Percentiles rank a stretch among this genome's conserved stretches.
phyloP scores from a whole-genome alignment of 2,113 vertebrate species.

The Phaethon lepturus region DNA sequence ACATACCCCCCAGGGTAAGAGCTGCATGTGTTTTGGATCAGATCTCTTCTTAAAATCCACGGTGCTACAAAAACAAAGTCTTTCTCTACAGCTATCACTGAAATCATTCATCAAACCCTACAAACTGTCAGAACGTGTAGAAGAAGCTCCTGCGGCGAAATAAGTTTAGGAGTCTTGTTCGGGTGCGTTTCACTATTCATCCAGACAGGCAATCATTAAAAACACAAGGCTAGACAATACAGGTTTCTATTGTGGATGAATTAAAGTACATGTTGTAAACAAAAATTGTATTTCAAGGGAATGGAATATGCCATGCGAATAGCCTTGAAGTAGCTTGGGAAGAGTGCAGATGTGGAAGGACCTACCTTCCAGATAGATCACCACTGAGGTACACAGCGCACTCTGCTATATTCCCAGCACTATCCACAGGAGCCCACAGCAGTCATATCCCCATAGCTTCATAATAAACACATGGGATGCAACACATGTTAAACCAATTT shows the following conservation, averaged over 20 bases:
- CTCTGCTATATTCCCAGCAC: not conserved
- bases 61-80: not conserved
- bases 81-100: not conserved
- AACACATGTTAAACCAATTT: not conserved
- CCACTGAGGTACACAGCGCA: fast-evolving
- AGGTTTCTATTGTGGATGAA: not conserved
- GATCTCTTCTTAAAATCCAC: not conserved
- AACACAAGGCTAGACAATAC: not conserved
- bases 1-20: not conserved
- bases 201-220: not conserved
- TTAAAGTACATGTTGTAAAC: not conserved
- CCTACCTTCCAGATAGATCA: not conserved
- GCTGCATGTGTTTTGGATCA: not conserved
- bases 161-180: not conserved
- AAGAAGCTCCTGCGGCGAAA: not conserved
- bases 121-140: not conserved
- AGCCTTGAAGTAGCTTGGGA: not conserved
- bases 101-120: not conserved
- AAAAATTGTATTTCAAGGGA: not conserved
- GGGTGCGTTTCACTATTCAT: not conserved
- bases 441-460: not conserved
- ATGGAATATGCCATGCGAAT: not conserved
- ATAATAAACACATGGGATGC: not conserved
- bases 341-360: not conserved
- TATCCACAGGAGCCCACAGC: fast-evolving